These are phyloP conservation scores for Paradoxurus hermaphroditus DNA, from an alignment of 2,113 vertebrate species.

Conservation along the genomic window DNA sequence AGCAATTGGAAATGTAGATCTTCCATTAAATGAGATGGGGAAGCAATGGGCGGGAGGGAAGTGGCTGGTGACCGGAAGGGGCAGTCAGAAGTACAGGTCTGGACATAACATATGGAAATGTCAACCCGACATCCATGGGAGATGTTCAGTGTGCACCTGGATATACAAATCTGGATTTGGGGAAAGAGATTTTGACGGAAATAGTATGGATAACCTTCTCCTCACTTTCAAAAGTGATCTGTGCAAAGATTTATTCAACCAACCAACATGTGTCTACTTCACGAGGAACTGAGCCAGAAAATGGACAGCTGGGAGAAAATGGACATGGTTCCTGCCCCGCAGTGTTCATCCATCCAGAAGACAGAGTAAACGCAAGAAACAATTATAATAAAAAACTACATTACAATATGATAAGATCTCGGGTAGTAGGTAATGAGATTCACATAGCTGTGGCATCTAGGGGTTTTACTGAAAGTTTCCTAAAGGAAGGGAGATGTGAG, in stretches of 20 bases:
- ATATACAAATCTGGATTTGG: background rate
- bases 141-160: too few species aligned
- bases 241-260: background rate
- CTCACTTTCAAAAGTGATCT: background rate
- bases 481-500: background rate
- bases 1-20: background rate
- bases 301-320: background rate
- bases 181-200: background rate
- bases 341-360: background rate
- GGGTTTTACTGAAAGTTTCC: background rate
- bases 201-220: background rate
- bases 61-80: too few species aligned
- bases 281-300: background rate
- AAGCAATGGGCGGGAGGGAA: background rate
- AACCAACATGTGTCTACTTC: background rate
- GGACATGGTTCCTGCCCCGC: background rate
- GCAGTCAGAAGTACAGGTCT: background rate
- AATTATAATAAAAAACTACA: background rate
- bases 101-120: rapidly evolving
- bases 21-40: background rate
- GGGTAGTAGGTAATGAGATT: background rate
- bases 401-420: background rate
- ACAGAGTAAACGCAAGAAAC: background rate
- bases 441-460: too few species aligned
- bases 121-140: background rate